Percentiles rank a stretch among this genome's conserved stretches.
These are phyloP conservation scores for Campylomormyrus numenius DNA, from an alignment of 2,113 vertebrate genomes.

Conservation along the genomic window DNA sequence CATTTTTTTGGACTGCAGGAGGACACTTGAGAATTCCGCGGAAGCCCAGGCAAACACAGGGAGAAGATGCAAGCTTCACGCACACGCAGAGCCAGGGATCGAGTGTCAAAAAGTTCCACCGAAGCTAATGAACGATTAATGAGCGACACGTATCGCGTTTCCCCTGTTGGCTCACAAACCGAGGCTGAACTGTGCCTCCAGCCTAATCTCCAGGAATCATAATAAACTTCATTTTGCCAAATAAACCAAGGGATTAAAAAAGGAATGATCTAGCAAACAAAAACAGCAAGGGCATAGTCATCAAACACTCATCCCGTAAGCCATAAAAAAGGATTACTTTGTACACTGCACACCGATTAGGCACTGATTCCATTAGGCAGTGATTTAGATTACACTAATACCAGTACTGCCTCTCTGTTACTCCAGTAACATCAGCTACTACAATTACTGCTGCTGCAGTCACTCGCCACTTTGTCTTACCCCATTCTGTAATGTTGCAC, in stretches of 20 bases:
- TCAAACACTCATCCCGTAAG: background rate
- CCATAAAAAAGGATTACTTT: slow-evolving; percentile 8
- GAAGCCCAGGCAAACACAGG: background rate
- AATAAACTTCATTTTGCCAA: background rate
- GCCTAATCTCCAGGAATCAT: background rate
- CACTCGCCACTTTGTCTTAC: background rate
- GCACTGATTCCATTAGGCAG: background rate
- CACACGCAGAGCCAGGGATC: background rate
- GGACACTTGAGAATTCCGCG: background rate
- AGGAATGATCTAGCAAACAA: background rate
- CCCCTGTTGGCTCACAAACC: background rate
- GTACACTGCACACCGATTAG: background rate
- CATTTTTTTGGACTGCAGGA: background rate
- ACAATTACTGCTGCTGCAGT: background rate
- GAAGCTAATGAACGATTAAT: background rate
- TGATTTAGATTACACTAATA: background rate
- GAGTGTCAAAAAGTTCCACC: background rate
- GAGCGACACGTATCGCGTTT: background rate
- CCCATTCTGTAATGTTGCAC: background rate
- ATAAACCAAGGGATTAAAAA: background rate
- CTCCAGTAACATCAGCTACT: background rate
- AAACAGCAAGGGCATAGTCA: background rate
- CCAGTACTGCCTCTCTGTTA: background rate
- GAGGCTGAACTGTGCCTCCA: background rate
- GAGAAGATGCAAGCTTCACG: background rate